Base-by-base conservation (phyloP, 2,113 vertebrate genomes). In the Dipodomys spectabilis region DNA sequence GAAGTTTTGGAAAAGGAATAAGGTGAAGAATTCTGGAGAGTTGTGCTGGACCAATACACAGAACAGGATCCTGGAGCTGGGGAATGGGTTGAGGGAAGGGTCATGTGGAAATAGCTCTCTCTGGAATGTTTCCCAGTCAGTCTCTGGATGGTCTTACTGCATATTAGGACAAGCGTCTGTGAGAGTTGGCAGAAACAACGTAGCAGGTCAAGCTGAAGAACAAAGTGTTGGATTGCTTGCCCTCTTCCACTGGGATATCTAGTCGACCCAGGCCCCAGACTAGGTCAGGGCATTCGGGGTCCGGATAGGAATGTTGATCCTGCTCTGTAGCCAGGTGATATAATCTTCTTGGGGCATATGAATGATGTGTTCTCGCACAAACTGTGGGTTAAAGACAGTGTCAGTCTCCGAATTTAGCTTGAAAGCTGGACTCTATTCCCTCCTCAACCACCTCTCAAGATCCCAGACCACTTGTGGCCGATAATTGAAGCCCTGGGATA, bases 281-380 rank as follows among this genome's bases (percentile, higher is more conserved):
- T 96, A 94, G 0, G 0, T 9, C 49, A 77, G 97, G 65, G 72
- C 92, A 2, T 84, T 96, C 8, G 82, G 90, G 23, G 68, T 45
- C 39, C 88, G 49, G 45, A 87, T 67, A 7, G 95, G 81, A 30
- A 95, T 39, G 49, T 15, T 82, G 83, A 98, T 28, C 68, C 96
- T 96, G 35, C 32, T 84, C 85, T 95, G 93, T 27, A 98, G 93
- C 99, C 98, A 98, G 35, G 16, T 27, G 22, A 96, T 94, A 27
- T 98, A 98, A 64, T 98, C 98, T 10, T 98, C 97, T 49, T 96
- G 96, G 23, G 98, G 94, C 98, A 98, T 98, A 44, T 97, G 97
- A 79, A 99, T 97, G 28, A 98, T 88, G 65, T 98, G 97, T 94
- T 98, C 98, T 78, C 98, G 95, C 18, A 98, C 97, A 92, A 98